Evolutionary conservation across 2,797 vertebrate species (phyloP), one percentile per base, ranked within the genome.

Genomic region (Poecilia gillii): DNA sequence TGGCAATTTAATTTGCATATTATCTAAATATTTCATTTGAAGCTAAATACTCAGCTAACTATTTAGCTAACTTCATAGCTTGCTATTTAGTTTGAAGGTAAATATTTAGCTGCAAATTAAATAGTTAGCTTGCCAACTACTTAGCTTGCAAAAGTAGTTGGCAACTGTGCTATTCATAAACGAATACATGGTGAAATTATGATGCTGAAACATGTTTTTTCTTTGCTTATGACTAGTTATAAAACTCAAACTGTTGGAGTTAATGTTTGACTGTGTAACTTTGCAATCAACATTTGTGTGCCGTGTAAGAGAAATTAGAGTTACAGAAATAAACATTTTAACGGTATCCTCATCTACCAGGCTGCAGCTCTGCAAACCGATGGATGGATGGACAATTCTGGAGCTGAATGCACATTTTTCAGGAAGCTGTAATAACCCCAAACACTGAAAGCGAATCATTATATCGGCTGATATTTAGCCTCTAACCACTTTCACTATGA

Each of bases 391-490:
- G 25, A 71, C 41, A 28, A 45, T 45, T 43, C 20, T n/a, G 11
- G 20, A 43, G 20, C 9, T n/a, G 39, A 43, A 43, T 0, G 11
- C 23, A 64, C 7, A 70, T 70, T 71, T 71, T 45, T 71, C 41
- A 71, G 68, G 68, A 71, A 45, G 68, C 43, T 2, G 41, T 18
- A 71, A 28, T 16, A 71, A 28, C 68, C 68, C 41, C 41, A 18
- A 71, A 28, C 43, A 36, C 41, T 46, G 25, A 46, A 45, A 45
- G 41, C 2, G 6, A 46, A 71, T 71, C 68, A 71, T 71, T 71
- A 71, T 71, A 46, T 71, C 12, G 55, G 68, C 68, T 71, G 68
- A 71, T 71, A 71, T 71, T 71, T 45, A 28, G 43, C 46, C 62
- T 66, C 18, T 23, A 73, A 31, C 45, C 20, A 41, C 45, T 41